phyloP scores from a whole-genome alignment of 1,140 invertebrate species.

The Bombus huntii region DNA sequence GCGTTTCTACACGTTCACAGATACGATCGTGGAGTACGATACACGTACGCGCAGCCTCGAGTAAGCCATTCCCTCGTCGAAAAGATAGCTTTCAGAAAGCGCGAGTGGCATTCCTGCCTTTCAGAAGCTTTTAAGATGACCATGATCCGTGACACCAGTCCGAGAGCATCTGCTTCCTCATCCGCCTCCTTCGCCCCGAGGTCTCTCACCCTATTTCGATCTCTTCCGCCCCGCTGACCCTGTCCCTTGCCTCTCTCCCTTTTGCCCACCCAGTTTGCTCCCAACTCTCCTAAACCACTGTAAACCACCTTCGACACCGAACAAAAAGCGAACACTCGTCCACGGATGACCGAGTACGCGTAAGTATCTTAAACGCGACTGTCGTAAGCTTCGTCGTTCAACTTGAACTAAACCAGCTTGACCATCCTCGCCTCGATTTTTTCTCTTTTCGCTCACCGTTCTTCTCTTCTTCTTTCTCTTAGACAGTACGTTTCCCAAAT shows the following conservation, averaged over 20 bases:
- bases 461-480: background rate
- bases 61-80: constrained; percentile 52
- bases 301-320: constrained; percentile 56
- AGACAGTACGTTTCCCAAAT: background rate
- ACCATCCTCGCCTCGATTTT: background rate
- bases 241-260: background rate
- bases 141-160: constrained; percentile 66
- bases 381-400: constrained; percentile 37
- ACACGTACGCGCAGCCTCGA: constrained; percentile 22
- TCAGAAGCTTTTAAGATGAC: constrained; percentile 66
- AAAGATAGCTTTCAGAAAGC: constrained; percentile 65
- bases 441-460: background rate
- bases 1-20: background rate
- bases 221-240: background rate
- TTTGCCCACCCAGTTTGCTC: background rate
- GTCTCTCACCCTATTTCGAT: constrained; percentile 37
- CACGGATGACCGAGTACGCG: constrained; percentile 41
- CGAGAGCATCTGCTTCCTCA: constrained; percentile 54
- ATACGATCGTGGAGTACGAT: background rate
- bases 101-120: constrained; percentile 47
- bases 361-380: constrained; percentile 44
- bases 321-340: constrained; percentile 59
- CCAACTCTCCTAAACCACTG: constrained; percentile 47
- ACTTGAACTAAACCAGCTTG: background rate
- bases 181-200: constrained; percentile 52